Evolutionary conservation across 2,113 vertebrate species (phyloP), one percentile per base, ranked within the genome.

Genomic region (Salminus brasiliensis): DNA sequence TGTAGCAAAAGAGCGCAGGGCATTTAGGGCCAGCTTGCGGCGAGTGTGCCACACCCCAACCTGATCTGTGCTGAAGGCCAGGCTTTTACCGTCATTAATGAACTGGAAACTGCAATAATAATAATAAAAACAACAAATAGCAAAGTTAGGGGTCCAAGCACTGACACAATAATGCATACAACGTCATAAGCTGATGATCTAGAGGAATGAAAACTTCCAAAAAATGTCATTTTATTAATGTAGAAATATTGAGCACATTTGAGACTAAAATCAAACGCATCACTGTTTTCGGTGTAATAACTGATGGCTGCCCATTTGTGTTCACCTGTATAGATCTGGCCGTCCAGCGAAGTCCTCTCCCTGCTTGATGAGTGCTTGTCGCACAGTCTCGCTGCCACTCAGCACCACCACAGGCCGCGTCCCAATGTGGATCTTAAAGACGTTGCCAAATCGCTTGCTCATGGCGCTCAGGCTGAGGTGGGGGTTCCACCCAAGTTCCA

Each of bases 341-440:
- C 97, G 93, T 0, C 96, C 94, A 1, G 95, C 83, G 79, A 99
- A 99, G 0, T 95, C 96, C 0, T 98, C 95, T 0, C 92, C 96
- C 83, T 98, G 95, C 76, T 88, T 93, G 84, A 96, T 85, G 60
- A 98, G 92, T 1, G 97, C 97, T 82, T 96, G 96, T 4, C 71
- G 87, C 52, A 97, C 80, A 18, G 92, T 94, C 11, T 96, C 93
- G 29, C 74, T 83, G 52, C 95, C 93, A 0, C 94, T 95, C 70
- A 99, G 89, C 79, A 99, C 95, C n/a, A 98, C 84, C 21, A 99
- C 95, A 0, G 95, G 95, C 0, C 93, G 94, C 55, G 75, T 91
- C 79, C 97, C 97, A 0, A 99, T 95, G 77, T 89, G 93, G 66
- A 99, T 87, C 92, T 96, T 91, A 86, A 95, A 90, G 57, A 99